Evolutionary conservation across 2,888 invertebrate species (phyloP).

Genomic region (Andrena marginata): DNA sequence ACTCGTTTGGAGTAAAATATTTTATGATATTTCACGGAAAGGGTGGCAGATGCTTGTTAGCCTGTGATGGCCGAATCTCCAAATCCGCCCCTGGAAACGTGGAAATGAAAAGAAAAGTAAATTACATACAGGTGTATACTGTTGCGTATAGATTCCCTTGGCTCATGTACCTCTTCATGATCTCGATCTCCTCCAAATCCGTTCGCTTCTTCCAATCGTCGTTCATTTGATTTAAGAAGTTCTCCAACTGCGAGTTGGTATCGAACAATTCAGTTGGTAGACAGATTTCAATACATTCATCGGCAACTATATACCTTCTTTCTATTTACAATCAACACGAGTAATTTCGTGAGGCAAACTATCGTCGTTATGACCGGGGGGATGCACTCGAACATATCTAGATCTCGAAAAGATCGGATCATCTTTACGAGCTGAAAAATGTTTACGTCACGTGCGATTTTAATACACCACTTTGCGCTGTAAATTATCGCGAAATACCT

Average conservation of each 20-base stretch:
- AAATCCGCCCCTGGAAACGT: background rate
- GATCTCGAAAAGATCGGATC: background rate
- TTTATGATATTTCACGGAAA: too few relatives aligned
- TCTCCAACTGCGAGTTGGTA: background rate
- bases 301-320: background rate
- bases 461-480: background rate
- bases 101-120: background rate
- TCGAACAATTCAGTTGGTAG: background rate
- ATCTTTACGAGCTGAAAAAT: background rate
- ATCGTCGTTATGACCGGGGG: background rate
- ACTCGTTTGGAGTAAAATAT: too few relatives aligned
- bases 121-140: background rate
- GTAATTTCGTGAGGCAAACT: background rate
- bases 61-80: too few relatives aligned
- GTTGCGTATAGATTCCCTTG: background rate
- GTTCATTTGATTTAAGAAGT: background rate
- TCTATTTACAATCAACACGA: background rate
- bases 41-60: too few relatives aligned
- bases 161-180: background rate
- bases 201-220: background rate
- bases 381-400: background rate
- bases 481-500: background rate
- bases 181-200: background rate
- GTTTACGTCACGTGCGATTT: background rate
- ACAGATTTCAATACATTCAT: background rate